Percentiles rank a stretch among this genome's conserved stretches.
Evolutionary conservation across 2,797 vertebrate genomes (phyloP).

Genomic region (Sebastes trivittatus): DNA sequence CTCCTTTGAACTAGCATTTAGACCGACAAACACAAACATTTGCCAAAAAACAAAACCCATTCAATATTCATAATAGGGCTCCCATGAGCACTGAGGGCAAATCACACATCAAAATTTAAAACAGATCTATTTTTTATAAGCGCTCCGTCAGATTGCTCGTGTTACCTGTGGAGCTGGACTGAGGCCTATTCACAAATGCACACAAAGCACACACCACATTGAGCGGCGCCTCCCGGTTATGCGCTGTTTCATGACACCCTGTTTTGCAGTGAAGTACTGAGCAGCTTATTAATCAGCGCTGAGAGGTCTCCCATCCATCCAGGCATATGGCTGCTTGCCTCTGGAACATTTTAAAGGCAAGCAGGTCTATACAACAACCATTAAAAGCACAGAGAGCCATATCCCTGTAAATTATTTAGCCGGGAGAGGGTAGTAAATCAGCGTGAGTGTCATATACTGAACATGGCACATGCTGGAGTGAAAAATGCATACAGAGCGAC

Average conservation of each 20-base stretch:
- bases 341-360: conserved; percentile 79
- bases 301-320: conserved; percentile 75
- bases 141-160: conserved; percentile 44
- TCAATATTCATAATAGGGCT: conserved; percentile 75
- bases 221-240: conserved; percentile 47
- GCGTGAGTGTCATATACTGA: conserved; percentile 77
- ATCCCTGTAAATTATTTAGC: conserved; percentile 82
- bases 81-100: conserved; percentile 63
- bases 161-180: conserved; percentile 55
- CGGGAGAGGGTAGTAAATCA: conserved; percentile 77
- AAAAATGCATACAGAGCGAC: conserved; percentile 77
- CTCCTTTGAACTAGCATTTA: conserved; percentile 76
- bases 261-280: conserved; percentile 66
- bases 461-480: conserved; percentile 75
- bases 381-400: conserved; percentile 77
- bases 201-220: conserved; percentile 39
- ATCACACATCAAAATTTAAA: conserved; percentile 74
- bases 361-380: conserved; percentile 76
- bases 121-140: conserved; percentile 45
- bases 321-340: conserved; percentile 66
- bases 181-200: conserved; percentile 43
- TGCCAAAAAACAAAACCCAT: conserved; percentile 67
- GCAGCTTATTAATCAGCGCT: conserved; percentile 78
- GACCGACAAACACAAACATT: conserved; percentile 75
- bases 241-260: conserved; percentile 64